A percentile compares a stretch with the other conserved stretches of the same genome.
These are phyloP conservation scores for Loriculus beryllinus DNA, from an alignment of 2,797 vertebrate species.

Conservation along the genomic window DNA sequence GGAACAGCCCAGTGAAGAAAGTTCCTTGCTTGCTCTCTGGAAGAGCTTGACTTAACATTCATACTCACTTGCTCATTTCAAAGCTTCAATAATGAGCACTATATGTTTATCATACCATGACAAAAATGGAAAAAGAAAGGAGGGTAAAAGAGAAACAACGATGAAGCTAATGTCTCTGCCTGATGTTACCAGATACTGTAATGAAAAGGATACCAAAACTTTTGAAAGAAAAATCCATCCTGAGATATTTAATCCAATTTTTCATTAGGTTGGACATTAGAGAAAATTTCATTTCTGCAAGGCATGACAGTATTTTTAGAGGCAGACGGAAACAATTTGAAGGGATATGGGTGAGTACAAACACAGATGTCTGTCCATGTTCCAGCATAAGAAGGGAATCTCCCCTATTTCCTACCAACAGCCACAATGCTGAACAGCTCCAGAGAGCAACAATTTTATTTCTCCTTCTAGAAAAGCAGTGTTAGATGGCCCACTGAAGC, in stretches of 20 bases:
- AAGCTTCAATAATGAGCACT: background rate
- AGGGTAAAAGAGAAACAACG: background rate
- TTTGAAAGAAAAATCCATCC: conserved; percentile 3
- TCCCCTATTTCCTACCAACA: background rate
- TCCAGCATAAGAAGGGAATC: background rate
- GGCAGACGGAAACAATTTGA: background rate
- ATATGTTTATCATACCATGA: background rate
- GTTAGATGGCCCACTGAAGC: background rate
- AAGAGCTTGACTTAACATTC: background rate
- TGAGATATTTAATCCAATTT: conserved; percentile 27
- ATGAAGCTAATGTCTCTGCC: background rate
- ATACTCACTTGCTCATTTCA: background rate
- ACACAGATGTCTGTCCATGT: background rate
- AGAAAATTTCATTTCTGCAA: conserved; percentile 48
- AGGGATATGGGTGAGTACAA: background rate
- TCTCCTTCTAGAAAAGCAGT: background rate
- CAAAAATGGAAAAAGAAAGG: background rate
- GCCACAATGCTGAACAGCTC: background rate
- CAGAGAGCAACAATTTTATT: background rate
- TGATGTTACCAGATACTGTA: background rate
- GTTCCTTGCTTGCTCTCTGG: background rate
- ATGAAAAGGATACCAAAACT: background rate
- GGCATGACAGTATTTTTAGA: background rate
- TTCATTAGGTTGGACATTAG: conserved; percentile 36
- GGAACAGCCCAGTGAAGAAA: background rate